These are phyloP conservation scores for Tiliqua scincoides DNA, from an alignment of 2,113 vertebrate genomes.

Conservation along the genomic window DNA sequence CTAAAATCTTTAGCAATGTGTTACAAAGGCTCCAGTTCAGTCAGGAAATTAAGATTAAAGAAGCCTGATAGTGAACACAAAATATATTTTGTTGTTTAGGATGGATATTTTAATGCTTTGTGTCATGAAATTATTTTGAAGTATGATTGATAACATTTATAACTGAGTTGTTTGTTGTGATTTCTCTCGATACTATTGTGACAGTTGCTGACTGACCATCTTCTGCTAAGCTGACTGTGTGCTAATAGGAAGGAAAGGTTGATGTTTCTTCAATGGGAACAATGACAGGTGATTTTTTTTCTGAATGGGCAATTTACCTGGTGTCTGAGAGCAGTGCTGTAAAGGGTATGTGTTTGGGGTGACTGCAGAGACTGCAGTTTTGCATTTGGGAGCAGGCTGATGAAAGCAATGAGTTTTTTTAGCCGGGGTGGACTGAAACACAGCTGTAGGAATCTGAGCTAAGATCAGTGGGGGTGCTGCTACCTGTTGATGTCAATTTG, in stretches of 20 bases:
- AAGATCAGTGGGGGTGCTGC: neutral
- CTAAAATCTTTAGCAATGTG: constrained; percentile 9
- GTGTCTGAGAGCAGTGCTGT: neutral
- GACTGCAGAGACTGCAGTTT: neutral
- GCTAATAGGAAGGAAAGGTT: neutral
- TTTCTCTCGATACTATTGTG: neutral
- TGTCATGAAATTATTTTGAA: neutral
- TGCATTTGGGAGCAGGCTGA: neutral
- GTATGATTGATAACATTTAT: neutral
- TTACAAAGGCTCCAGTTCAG: neutral
- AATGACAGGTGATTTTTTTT: neutral
- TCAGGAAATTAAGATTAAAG: constrained; percentile 11
- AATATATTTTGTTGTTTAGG: neutral
- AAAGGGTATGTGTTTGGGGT: neutral
- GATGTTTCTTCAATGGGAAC: neutral
- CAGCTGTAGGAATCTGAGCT: neutral
- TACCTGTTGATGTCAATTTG: too few relatives aligned
- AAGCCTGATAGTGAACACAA: neutral
- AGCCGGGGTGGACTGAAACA: neutral
- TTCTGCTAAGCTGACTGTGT: neutral
- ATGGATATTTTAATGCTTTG: neutral
- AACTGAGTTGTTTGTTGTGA: neutral
- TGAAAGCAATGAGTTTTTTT: neutral
- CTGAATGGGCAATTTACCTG: neutral
- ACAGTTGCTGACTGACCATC: neutral